Percentiles rank a stretch among this genome's conserved stretches.
These are phyloP conservation scores for Manis javanica DNA, from an alignment of 2,797 vertebrate genomes.

Conservation along the genomic window DNA sequence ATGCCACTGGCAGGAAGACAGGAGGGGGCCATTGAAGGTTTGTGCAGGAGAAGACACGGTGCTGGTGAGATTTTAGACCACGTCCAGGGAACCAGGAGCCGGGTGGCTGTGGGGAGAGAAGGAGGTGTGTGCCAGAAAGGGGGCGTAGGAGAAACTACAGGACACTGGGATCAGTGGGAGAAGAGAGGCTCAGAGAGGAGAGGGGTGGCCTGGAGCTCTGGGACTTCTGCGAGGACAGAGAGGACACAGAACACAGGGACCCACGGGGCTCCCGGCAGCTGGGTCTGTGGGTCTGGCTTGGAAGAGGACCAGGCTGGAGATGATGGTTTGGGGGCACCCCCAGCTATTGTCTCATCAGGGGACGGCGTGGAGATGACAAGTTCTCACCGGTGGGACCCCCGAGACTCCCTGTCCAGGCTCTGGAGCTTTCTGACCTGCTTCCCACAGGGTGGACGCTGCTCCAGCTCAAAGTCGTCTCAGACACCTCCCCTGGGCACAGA, in stretches of 20 bases:
- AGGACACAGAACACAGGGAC: background rate
- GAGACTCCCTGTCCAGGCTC: background rate
- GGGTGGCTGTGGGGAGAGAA: background rate
- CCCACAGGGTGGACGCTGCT: background rate
- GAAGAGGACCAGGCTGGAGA: background rate
- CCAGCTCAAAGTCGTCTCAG: background rate
- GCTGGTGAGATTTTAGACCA: background rate
- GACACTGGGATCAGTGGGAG: fast-evolving
- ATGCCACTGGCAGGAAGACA: fast-evolving
- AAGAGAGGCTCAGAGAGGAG: no score
- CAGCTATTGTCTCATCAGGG: background rate
- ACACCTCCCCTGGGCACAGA: background rate
- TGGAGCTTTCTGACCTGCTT: background rate
- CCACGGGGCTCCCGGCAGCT: background rate
- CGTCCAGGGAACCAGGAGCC: background rate
- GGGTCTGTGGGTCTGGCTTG: background rate
- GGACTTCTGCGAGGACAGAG: no score
- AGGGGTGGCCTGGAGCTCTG: background rate
- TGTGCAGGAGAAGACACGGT: background rate
- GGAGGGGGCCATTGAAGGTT: background rate
- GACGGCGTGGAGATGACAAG: fast-evolving
- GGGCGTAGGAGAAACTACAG: fast-evolving
- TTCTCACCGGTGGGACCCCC: background rate
- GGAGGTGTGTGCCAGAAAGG: fast-evolving
- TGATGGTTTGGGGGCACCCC: background rate